Evolutionary conservation across 1,140 invertebrate species (phyloP).

Genomic region (Drosophila lini): DNA sequence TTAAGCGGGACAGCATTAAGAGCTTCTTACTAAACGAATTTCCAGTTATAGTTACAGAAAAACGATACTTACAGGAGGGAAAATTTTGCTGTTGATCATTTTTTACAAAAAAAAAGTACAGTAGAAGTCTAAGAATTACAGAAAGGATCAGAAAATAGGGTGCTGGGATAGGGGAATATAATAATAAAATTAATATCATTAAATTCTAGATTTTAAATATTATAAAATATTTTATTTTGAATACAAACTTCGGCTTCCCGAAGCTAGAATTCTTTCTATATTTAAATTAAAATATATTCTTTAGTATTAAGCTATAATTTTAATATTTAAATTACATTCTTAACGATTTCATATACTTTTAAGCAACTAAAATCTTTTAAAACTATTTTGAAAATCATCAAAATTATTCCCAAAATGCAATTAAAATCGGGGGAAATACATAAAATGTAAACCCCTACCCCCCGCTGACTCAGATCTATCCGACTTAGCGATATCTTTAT

Average conservation of each 20-base stretch:
- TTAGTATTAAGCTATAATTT: not conserved
- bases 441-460: not conserved
- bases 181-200: rapidly evolving
- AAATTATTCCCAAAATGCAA: not conserved
- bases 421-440: not conserved
- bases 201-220: not conserved
- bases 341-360: not conserved
- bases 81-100: not conserved
- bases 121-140: not conserved
- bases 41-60: not conserved
- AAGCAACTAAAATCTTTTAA: not conserved
- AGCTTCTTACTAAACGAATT: slow-evolving; percentile 45
- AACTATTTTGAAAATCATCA: too few species aligned
- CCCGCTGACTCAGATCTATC: slow-evolving; percentile 25
- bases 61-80: not conserved
- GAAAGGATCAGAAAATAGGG: not conserved
- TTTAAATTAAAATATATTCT: not conserved
- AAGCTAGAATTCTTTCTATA: not conserved
- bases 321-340: not conserved
- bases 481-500: slow-evolving; percentile 62
- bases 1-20: slow-evolving; percentile 37
- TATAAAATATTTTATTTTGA: not conserved
- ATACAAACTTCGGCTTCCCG: not conserved
- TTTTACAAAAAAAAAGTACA: not conserved
- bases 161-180: too few species aligned